Percentiles rank a stretch among this genome's conserved stretches.
phyloP scores from a whole-genome alignment of 2,113 vertebrate species.

The Rhinolophus ferrumequinum region DNA sequence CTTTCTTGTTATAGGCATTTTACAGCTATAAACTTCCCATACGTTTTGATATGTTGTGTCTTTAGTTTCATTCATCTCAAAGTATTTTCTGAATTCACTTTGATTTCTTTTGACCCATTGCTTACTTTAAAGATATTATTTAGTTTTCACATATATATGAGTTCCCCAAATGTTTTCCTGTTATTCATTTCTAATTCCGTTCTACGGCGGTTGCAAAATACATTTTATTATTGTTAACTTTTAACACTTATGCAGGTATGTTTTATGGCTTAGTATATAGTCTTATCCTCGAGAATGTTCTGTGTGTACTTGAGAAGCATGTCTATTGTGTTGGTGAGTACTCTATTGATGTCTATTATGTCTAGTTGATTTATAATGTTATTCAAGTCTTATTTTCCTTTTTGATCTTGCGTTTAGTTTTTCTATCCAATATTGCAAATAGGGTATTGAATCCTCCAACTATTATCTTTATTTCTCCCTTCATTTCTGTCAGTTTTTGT shows the following conservation, averaged over 20 bases:
- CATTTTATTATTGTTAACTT: background rate
- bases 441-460: background rate
- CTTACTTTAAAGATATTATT: background rate
- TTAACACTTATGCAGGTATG: background rate
- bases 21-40: background rate
- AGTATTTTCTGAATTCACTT: background rate
- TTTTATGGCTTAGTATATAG: background rate
- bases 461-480: background rate
- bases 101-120: background rate
- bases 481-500: background rate
- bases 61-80: background rate
- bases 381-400: background rate
- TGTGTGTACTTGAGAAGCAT: background rate
- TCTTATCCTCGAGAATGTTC: background rate
- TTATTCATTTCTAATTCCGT: background rate
- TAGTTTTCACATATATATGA: background rate
- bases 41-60: background rate
- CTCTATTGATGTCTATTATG: background rate
- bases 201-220: background rate
- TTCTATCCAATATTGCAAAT: background rate
- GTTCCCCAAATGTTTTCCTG: background rate
- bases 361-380: background rate
- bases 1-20: background rate
- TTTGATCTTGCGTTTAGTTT: background rate
- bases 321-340: background rate